Evolutionary conservation across 2,888 invertebrate species (phyloP), one percentile per base, ranked within the genome.

Genomic region (Drosophila aldrichi): DNA sequence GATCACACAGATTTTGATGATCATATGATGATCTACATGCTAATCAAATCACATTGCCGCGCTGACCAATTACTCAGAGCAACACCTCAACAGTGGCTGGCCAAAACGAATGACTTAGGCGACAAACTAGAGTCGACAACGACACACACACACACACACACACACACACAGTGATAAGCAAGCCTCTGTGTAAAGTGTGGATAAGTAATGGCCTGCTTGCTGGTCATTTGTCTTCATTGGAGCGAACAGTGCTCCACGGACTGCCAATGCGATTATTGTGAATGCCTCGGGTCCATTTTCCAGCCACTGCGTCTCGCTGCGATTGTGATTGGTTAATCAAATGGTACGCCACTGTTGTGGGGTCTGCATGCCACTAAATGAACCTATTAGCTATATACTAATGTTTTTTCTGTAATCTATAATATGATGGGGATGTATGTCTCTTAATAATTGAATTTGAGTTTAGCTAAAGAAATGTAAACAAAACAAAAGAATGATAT

Each of bases 161-260:
- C 52, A 46, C 46, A 46, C 10, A 55, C n/a, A 65, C 51, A 49
- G 22, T 69, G 77, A 73, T 71, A 66, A 78, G 56, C 49, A 12
- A 67, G 54, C 58, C 59, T 62, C 59, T 81, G 77, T 72, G 86
- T 67, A 69, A 82, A 77, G 80, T 79, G 78, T 74, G 80, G 84
- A 82, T 91, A 92, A 91, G 91, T 92, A 91, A 92, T 92, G 91
- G 91, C 87, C 89, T 88, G 83, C 89, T 86, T 88, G 90, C 79
- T 85, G 91, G 87, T 83, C 90, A 92, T 92, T 92, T 92, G 91
- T 92, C 92, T 92, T 91, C 82, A 91, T 90, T 90, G 89, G 82
- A 68, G 78, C 69, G 59, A 70, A 60, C 62, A 59, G 54, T 51
- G 62, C 54, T 56, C 48, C 52, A 56, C 40, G 54, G 64, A 36